These are phyloP conservation scores for Lateolabrax maculatus DNA, from an alignment of 2,797 vertebrate genomes.

Conservation along the genomic window DNA sequence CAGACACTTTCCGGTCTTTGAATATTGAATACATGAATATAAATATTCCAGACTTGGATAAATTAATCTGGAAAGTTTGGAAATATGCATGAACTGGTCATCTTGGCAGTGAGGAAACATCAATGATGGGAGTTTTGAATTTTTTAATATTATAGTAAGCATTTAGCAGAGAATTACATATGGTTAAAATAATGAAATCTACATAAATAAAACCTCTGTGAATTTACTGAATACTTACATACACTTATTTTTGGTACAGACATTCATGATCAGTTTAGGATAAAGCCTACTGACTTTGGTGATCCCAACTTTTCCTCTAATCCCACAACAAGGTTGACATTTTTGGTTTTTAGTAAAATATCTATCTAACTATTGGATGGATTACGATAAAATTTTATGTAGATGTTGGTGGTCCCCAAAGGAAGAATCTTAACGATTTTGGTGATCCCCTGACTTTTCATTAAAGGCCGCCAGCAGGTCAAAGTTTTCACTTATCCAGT, in stretches of 20 bases:
- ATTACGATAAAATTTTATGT: not conserved
- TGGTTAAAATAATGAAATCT: not conserved
- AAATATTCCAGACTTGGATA: slow-evolving; percentile 8
- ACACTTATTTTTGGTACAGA: not conserved
- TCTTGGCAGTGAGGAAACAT: not conserved
- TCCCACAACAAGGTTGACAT: not conserved
- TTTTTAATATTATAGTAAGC: not conserved
- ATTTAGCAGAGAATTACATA: not conserved
- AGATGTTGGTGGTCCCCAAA: not conserved
- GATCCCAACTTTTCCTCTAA: not conserved
- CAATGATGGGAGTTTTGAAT: not conserved
- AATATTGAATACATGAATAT: too few relatives aligned
- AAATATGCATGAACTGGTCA: not conserved
- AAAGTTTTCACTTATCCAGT: not conserved
- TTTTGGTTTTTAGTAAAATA: not conserved
- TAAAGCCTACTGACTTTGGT: too few relatives aligned
- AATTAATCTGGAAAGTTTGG: slow-evolving; percentile 12
- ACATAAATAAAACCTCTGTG: not conserved
- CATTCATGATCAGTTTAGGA: not conserved
- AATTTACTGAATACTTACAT: not conserved
- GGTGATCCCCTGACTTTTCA: not conserved
- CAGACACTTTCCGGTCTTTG: not conserved
- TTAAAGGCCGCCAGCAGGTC: not conserved
- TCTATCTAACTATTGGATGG: not conserved
- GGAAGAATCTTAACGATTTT: not conserved